Evolutionary conservation across 2,888 invertebrate genomes (phyloP).

Genomic region (Euplexia lucipara): DNA sequence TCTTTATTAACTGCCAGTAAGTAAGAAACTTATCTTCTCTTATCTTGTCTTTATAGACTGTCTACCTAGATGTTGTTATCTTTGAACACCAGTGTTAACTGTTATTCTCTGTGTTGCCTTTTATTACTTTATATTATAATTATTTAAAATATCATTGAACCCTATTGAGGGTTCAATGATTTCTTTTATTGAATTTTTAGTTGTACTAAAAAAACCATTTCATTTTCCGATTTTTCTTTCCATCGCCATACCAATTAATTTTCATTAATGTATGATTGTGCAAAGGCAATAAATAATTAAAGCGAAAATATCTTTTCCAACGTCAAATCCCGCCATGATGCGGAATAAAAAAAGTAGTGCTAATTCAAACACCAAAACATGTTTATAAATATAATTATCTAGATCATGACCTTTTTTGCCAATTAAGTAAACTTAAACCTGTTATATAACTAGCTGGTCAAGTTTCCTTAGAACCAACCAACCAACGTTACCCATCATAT

Average conservation of each 20-base stretch:
- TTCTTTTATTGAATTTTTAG: too few species aligned
- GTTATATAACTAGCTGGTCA: background rate
- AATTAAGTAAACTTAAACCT: background rate
- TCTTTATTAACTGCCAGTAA: conserved; percentile 22
- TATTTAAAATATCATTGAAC: too few species aligned
- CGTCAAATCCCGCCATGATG: too few species aligned
- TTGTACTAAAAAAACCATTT: too few species aligned
- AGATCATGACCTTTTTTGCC: background rate
- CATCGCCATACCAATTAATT: too few species aligned
- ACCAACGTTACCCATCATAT: background rate
- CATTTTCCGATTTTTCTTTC: too few species aligned
- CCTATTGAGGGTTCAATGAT: too few species aligned
- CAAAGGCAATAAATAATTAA: background rate
- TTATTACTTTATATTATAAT: too few species aligned
- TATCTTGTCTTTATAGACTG: too few species aligned
- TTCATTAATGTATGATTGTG: too few species aligned
- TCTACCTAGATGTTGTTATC: background rate
- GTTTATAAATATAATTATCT: background rate
- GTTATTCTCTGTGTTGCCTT: background rate
- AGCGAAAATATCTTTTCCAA: background rate
- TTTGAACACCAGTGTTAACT: background rate
- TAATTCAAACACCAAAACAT: background rate
- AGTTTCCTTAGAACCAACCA: background rate
- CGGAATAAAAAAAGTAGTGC: background rate
- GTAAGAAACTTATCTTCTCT: background rate